A percentile compares a stretch with the other conserved stretches of the same genome.
Evolutionary conservation across 2,888 invertebrate species (phyloP).

Genomic region (Coelopa pilipes): DNA sequence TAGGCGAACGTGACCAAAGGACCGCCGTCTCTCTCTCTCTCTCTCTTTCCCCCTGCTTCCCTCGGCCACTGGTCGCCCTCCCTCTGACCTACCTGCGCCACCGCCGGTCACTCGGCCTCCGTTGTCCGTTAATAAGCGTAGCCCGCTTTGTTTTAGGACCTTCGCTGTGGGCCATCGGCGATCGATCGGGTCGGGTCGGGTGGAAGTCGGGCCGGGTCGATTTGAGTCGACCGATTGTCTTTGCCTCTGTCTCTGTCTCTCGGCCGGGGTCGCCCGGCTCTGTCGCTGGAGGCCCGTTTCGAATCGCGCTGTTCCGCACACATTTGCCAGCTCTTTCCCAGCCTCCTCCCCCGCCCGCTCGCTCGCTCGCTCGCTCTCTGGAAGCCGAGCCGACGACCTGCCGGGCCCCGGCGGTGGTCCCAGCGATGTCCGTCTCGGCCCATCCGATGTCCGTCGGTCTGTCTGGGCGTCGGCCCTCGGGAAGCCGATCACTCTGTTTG

Average conservation of each 20-base stretch:
- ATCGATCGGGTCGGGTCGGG: neutral
- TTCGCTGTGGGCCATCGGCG: neutral
- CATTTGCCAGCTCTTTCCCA: slow-evolving; percentile 39
- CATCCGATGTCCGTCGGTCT: too few relatives aligned
- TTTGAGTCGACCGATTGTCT: too few relatives aligned
- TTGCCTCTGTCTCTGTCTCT: too few relatives aligned
- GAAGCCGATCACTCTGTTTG: slow-evolving; percentile 20
- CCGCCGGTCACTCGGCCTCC: neutral
- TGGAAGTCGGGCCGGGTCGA: neutral
- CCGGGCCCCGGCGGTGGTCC: too few relatives aligned
- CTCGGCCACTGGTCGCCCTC: neutral
- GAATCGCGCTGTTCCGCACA: slow-evolving; percentile 45
- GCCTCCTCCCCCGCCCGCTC: too few relatives aligned
- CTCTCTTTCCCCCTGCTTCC: neutral
- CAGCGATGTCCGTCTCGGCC: too few relatives aligned
- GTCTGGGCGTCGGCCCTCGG: too few relatives aligned
- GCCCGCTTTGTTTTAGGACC: slow-evolving; percentile 21
- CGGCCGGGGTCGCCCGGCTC: slow-evolving; percentile 9
- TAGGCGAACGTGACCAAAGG: neutral
- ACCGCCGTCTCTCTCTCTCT: neutral
- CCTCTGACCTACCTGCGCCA: neutral
- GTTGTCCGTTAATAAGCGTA: slow-evolving; percentile 10
- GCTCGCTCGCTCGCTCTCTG: neutral
- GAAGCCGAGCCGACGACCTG: neutral
- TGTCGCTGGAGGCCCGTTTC: slow-evolving; percentile 39